Base-by-base conservation (phyloP, 2,113 vertebrate species). In the Myotis brandtii region DNA sequence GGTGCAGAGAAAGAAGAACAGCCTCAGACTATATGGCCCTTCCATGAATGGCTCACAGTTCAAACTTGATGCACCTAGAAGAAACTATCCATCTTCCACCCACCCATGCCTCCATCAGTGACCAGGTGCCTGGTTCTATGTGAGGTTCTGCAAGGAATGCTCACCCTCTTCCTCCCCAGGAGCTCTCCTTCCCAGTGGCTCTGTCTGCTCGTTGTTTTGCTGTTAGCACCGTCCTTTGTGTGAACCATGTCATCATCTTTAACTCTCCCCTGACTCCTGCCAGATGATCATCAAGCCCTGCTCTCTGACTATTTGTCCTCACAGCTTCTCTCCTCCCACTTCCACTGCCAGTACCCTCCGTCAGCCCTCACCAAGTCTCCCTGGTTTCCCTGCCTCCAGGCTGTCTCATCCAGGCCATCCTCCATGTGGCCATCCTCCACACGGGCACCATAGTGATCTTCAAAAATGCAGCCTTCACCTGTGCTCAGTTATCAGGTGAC, bases 141-240 rank as follows among this genome's bases (percentile, higher is more conserved):
- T 46, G n/a, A 92, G 67, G 14, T 37, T 87, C 52, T 56, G 32
- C 21, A 69, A 77, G 62, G 59, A 32, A 0, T 86, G 23, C 43
- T 81, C 25, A 23, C 32, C 16, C 25, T 73, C 40, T 89, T 76
- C 46, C 37, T 77, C 23, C 52, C 66, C 34, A 48, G 34, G 37
- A 66, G 64, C 64, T 66, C 64, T n/a, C 64, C 14, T 66, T 32
- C 30, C 64, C 64, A 66, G 14, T 6, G 4, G 62, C 50, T 95
- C 59, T 79, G 56, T 89, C 64, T 92, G 50, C 69, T 77, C 80
- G 43, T 95, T 27, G 21, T 85, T 93, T 93, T 86, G 48, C 56
- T 94, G 48, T 86, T 73, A 56, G 82, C 4, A 0, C 62, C 0
- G 0, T 91, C 62, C 89, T 92, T 73, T 91, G 43, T 91, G 62